Evolutionary conservation across 2,113 vertebrate genomes (phyloP), one percentile per base, ranked within the genome.

Genomic region (Cinclus cinclus): DNA sequence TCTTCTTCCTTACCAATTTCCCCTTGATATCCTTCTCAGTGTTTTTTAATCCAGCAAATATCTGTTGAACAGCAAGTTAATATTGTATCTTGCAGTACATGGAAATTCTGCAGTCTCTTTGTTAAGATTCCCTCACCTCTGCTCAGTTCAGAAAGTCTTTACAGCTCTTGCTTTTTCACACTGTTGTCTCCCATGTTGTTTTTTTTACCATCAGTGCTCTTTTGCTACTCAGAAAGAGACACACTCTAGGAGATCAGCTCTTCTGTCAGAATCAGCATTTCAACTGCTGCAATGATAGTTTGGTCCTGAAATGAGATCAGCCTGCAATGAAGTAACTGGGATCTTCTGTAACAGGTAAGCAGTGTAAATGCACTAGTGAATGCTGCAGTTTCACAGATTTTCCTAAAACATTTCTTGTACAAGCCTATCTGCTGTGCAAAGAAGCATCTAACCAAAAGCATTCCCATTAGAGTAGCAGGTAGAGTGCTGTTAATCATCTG

Each of bases 231-330:
- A 9, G 47, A 47, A 60, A 64, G 56, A 74, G 28, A 8, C 33
- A 49, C 18, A 9, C 10, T 35, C 52, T n/a, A 22, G 41, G 71
- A 49, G 49, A 56, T 71, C 21, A 50, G 3, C 18, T 52, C 0
- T 74, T 86, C 46, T 47, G 15, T 37, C 68, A 33, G 24, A 83
- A 65, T 44, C 24, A 24, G 17, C 27, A 49, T 85, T 76, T 87
- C 17, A n/a, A 3, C 50, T 31, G 25, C 37, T 83, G 1, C 0
- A 2, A 16, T 23, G 15, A 28, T 15, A 47, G 24, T 23, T 46
- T 71, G 58, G 49, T 87, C 33, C 25, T 23, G 18, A 84, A 55
- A 79, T 50, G 56, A 67, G 39, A 37, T 87, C 49, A 79, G 52
- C 44, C 74, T 18, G 22, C 25, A 41, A 0, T n/a, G 42, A 81